Evolutionary conservation across 2,888 invertebrate species (phyloP), one percentile per base, ranked within the genome.

Genomic region (Adelognathus sp.): DNA sequence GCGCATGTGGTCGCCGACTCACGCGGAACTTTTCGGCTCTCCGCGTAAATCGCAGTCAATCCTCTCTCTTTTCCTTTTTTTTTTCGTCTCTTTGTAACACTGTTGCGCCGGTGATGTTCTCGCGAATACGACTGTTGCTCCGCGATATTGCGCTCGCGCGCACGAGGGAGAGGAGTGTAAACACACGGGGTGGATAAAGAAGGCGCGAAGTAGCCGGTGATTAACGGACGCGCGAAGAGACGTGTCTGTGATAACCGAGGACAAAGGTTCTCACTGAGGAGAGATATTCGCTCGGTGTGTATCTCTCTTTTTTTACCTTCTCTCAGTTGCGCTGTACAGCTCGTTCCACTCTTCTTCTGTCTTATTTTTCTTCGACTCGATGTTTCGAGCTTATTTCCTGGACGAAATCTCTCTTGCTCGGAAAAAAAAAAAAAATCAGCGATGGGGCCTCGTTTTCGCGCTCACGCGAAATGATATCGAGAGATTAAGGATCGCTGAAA

Each of bases 391-490:
- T 41, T 41, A 44, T 54, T 63, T 27, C 56, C 54, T 16, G 39
- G 71, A 18, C 64, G 52, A 54, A 41, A 76, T 69, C 54, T 70
- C 63, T 76, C 69, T 39, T 41, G 56, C 29, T 14, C 24, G 50
- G 33, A 52, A 54, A 76, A 58, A 44, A 41, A 6, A 18, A 18
- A 18, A 3, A 0, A 16, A 46, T 66, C 66, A 27, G 39, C n/a
- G 64, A 56, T 56, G 44, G 36, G 73, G 73, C 58, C 66, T 69
- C 72, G 72, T 72, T 72, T 63, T 72, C 54, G 75, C 75, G 75
- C 69, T 70, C 75, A 70, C 69, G 75, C 75, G 69, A 70, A 76
- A 76, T 76, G 75, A 76, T 76, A 76, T 70, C 75, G 58, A 56
- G 69, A 76, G 75, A 76, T 76, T 76, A 70, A 69, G 69, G 63